These are phyloP conservation scores for Chlorodrepanis virens DNA, from an alignment of 2,113 vertebrate species.

Conservation along the genomic window DNA sequence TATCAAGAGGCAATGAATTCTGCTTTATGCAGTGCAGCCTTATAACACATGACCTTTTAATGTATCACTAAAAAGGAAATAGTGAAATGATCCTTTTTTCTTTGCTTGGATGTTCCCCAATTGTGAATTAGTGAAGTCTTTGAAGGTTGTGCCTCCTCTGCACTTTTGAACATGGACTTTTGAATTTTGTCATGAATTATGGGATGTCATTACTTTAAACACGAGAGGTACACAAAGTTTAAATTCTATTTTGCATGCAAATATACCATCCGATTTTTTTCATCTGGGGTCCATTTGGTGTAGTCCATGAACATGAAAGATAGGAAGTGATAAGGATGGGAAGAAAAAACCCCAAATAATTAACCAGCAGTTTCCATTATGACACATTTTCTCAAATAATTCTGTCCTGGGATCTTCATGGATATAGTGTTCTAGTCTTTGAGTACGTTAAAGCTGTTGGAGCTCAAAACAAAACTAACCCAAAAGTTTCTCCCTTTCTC, in stretches of 20 bases:
- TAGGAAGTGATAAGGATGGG: background rate
- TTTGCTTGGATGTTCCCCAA: background rate
- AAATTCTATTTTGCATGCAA: background rate
- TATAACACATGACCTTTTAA: background rate
- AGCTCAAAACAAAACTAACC: background rate
- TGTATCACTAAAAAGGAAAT: background rate
- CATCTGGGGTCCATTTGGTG: background rate
- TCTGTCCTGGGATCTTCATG: background rate
- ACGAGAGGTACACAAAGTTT: background rate
- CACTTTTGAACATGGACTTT: background rate
- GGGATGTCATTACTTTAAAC: background rate
- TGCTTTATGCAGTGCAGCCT: background rate
- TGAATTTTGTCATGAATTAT: background rate
- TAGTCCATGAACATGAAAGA: background rate
- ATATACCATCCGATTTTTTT: background rate
- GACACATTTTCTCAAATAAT: background rate
- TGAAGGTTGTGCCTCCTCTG: background rate
- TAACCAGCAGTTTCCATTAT: background rate
- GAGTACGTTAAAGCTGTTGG: background rate
- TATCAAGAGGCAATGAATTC: background rate
- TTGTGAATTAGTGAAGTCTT: background rate
- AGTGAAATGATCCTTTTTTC: background rate
- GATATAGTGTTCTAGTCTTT: background rate
- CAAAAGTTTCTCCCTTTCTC: background rate
- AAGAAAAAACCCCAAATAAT: background rate